phyloP scores from a whole-genome alignment of 2,888 invertebrate species.

The Erannis defoliaria region DNA sequence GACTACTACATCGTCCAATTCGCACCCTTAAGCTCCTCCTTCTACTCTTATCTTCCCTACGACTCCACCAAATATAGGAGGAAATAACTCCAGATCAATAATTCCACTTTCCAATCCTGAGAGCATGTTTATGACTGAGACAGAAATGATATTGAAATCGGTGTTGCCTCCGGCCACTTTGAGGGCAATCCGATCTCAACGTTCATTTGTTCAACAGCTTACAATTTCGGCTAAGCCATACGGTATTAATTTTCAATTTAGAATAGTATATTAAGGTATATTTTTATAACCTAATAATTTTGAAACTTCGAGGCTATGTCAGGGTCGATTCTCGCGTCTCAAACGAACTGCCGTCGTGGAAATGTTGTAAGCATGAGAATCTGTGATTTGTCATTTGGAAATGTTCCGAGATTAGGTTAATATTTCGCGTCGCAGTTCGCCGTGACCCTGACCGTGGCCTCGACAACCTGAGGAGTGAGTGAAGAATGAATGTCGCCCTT shows the following conservation, averaged over 20 bases:
- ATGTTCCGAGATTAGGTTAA: constrained; percentile 46
- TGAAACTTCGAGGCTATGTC: constrained; percentile 50
- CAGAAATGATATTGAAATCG: constrained; percentile 49
- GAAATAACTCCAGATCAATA: constrained; percentile 59
- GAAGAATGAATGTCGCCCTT: constrained; percentile 72
- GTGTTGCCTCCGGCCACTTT: constrained; percentile 80
- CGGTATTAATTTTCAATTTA: constrained; percentile 63
- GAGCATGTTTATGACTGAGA: constrained; percentile 63
- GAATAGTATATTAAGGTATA: constrained; percentile 59
- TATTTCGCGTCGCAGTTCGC: constrained; percentile 53
- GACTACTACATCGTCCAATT: constrained; percentile 89
- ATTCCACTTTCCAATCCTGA: constrained; percentile 49
- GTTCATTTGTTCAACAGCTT: constrained; percentile 50
- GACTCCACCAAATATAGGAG: constrained; percentile 83
- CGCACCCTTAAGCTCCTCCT: constrained; percentile 90
- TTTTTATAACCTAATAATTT: constrained; percentile 70
- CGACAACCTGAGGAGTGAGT: constrained; percentile 56
- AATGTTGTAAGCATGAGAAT: constrained; percentile 48
- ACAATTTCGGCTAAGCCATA: constrained; percentile 42
- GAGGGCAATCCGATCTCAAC: constrained; percentile 57
- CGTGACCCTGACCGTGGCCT: constrained; percentile 57
- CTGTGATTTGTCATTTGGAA: constrained; percentile 49
- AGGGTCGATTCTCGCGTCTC: constrained; percentile 76
- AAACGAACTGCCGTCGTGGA: constrained; percentile 53
- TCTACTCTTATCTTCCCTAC: constrained; percentile 90